phyloP scores from a whole-genome alignment of 2,797 vertebrate species.

The Muscicapa comitata region DNA sequence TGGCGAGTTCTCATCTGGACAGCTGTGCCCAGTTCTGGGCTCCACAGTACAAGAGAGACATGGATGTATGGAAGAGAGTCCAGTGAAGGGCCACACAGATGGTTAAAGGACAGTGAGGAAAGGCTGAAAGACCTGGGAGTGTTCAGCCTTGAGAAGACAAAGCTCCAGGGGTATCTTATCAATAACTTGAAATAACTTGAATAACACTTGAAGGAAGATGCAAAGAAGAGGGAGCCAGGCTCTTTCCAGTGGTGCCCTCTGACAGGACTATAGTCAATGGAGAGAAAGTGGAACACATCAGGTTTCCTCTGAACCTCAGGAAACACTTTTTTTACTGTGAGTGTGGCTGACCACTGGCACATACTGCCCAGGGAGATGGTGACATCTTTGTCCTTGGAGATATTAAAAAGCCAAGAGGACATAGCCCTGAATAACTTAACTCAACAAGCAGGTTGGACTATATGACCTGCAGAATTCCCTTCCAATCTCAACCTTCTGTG shows the following conservation, averaged over 20 bases:
- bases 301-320: neutral
- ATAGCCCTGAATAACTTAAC: neutral
- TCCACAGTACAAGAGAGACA: neutral
- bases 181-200: neutral
- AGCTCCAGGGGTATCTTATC: neutral
- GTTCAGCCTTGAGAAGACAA: neutral
- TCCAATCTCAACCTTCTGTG: neutral
- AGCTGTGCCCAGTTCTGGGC: neutral
- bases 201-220: neutral
- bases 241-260: neutral
- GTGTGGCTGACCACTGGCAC: neutral
- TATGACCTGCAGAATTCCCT: neutral
- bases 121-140: neutral
- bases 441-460: neutral
- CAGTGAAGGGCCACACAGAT: neutral
- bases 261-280: neutral
- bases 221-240: neutral
- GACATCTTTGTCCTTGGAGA: neutral
- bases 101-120: neutral
- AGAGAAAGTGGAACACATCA: neutral
- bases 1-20: neutral
- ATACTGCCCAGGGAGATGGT: neutral
- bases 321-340: neutral
- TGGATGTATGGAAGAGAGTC: fast-evolving
- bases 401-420: neutral